A percentile compares a stretch with the other conserved stretches of the same genome.
phyloP scores from a whole-genome alignment of 1,140 invertebrate species.

The Ruditapes philippinarum region DNA sequence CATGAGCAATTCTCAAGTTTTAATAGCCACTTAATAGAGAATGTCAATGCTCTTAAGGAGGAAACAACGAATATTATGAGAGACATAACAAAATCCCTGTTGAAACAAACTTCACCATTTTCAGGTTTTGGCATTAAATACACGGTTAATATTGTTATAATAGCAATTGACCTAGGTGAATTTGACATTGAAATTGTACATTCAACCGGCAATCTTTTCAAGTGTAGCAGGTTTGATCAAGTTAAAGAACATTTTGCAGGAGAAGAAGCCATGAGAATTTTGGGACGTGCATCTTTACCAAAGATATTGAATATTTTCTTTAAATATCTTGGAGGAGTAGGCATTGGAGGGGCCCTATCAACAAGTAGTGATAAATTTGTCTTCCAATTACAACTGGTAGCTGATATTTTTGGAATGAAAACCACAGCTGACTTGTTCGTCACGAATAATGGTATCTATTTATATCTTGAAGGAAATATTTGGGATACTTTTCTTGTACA shows the following conservation, averaged over 20 bases:
- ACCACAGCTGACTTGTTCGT: conserved; percentile 7
- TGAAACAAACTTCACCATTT: not conserved
- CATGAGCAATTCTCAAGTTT: not conserved
- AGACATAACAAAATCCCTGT: not conserved
- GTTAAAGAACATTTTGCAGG: not conserved
- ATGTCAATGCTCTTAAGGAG: not conserved
- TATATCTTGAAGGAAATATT: conserved; percentile 50
- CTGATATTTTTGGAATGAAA: conserved; percentile 16
- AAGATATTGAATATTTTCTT: not conserved
- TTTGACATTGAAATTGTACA: not conserved
- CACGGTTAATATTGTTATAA: not conserved
- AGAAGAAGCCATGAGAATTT: not conserved
- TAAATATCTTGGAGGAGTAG: not conserved
- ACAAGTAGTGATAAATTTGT: conserved; percentile 1
- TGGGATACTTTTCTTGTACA: conserved; percentile 46
- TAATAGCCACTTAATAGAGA: not conserved
- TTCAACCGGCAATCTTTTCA: not conserved
- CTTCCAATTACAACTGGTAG: not conserved
- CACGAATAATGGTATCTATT: conserved; percentile 13
- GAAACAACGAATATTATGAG: not conserved
- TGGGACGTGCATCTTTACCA: not conserved
- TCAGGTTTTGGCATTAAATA: not conserved
- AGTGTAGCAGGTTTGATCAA: conserved; percentile 8
- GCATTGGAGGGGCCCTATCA: conserved; percentile 22
- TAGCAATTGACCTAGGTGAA: not conserved